phyloP scores from a whole-genome alignment of 1,140 invertebrate genomes.

The Thalassaphorura encarpata region DNA sequence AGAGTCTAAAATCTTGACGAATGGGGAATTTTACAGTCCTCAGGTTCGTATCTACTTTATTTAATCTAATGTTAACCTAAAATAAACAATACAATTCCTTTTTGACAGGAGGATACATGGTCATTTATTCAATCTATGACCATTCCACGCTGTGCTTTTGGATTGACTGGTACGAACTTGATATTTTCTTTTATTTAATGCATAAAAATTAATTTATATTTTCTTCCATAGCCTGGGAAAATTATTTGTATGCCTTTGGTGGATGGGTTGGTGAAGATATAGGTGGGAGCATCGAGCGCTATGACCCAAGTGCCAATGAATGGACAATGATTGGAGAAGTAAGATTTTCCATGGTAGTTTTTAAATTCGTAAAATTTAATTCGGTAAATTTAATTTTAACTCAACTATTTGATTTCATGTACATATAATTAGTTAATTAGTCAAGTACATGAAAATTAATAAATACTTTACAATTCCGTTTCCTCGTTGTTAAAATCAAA shows the following conservation, averaged over 20 bases:
- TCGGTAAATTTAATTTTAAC: too few relatives aligned
- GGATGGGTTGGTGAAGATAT: conserved; percentile 90
- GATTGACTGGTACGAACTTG: conserved; percentile 46
- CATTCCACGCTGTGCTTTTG: conserved; percentile 82
- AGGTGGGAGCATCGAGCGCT: conserved; percentile 79
- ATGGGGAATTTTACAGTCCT: conserved; percentile 65
- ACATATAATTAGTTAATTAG: too few relatives aligned
- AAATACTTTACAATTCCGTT: too few relatives aligned
- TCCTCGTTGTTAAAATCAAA: too few relatives aligned
- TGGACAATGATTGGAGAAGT: conserved; percentile 72
- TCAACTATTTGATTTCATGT: too few relatives aligned
- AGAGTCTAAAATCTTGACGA: conserved; percentile 79
- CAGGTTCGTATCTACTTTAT: too few relatives aligned
- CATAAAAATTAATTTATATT: not conserved
- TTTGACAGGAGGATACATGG: conserved; percentile 54
- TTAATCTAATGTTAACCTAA: too few relatives aligned
- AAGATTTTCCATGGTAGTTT: conserved; percentile 82
- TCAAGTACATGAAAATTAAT: too few relatives aligned
- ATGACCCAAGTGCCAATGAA: conserved; percentile 66
- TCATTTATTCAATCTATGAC: conserved; percentile 65
- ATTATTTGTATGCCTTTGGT: conserved; percentile 76
- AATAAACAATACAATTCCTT: too few relatives aligned
- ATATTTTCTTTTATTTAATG: conserved; percentile 42
- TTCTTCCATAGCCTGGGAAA: conserved; percentile 50
- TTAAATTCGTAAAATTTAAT: too few relatives aligned